Evolutionary conservation across 2,888 invertebrate species (phyloP).

Genomic region (Hybos culiciformis): DNA sequence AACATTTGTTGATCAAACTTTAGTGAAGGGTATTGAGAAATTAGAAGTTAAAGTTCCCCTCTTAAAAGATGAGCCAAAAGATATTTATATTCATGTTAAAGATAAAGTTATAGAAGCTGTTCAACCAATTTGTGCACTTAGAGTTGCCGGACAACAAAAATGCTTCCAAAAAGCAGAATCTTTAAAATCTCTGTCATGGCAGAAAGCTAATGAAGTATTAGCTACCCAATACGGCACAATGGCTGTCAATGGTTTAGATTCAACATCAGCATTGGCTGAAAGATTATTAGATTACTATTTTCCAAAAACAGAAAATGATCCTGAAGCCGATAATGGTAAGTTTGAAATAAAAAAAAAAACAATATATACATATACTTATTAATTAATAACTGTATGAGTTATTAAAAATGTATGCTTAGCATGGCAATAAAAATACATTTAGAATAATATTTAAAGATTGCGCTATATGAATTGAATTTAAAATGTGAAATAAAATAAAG

Average conservation of each 20-base stretch:
- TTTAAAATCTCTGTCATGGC: constrained; percentile 54
- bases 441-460: no score
- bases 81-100: constrained; percentile 42
- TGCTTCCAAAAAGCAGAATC: constrained; percentile 51
- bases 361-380: no score
- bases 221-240: constrained; percentile 54
- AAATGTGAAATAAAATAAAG: no score
- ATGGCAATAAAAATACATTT: no score
- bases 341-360: constrained; percentile 12
- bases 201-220: constrained; percentile 55
- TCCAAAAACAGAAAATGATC: constrained; percentile 44
- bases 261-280: constrained; percentile 54
- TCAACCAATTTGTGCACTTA: constrained; percentile 39
- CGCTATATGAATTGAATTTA: no score
- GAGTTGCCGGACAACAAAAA: constrained; percentile 35
- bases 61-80: constrained; percentile 50
- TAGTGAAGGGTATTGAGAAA: constrained; percentile 52
- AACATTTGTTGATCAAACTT: constrained; percentile 46
- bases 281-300: constrained; percentile 61
- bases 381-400: no score
- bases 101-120: constrained; percentile 44
- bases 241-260: constrained; percentile 52
- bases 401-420: no score
- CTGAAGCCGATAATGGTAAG: constrained; percentile 39
- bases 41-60: constrained; percentile 52